Conservation (phyloP, 1,140 invertebrate species). For the Dendrolimus kikuchii region DNA sequence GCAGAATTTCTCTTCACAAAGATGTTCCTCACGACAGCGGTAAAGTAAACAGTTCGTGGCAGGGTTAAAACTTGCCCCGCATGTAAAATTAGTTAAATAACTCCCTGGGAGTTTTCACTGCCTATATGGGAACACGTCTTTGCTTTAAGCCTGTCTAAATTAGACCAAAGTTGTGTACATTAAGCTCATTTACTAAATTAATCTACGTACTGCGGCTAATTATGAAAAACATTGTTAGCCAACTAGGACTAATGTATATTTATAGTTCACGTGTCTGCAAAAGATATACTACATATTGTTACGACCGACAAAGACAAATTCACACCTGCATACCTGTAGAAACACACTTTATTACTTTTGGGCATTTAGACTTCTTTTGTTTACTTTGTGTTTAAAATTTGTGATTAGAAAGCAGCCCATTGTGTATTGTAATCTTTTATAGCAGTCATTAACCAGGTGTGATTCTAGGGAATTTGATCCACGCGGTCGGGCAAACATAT, state of each 20-base stretch:
- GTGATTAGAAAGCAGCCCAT: too few species aligned
- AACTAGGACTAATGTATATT: conserved; percentile 20
- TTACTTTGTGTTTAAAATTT: too few species aligned
- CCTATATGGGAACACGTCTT: conserved; percentile 56
- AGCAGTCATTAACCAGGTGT: too few species aligned
- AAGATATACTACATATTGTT: too few species aligned
- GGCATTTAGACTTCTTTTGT: too few species aligned
- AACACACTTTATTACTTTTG: too few species aligned
- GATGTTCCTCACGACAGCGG: conserved; percentile 26
- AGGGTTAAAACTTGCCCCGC: conserved; percentile 53
- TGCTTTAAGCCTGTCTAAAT: conserved; percentile 56
- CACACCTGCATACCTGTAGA: too few species aligned
- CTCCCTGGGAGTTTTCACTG: conserved; percentile 38
- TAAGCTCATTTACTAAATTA: conserved; percentile 49
- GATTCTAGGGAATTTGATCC: too few species aligned
- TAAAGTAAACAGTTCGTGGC: conserved; percentile 44
- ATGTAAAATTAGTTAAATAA: conserved; percentile 63
- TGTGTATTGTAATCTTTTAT: too few species aligned
- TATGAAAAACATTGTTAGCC: conserved; percentile 37
- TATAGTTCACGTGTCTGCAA: background rate
- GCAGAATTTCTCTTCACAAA: conserved; percentile 18
- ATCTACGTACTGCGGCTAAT: conserved; percentile 46
- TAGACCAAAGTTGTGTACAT: conserved; percentile 42
- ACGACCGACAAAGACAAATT: too few species aligned
- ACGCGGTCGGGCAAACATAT: too few species aligned